These are phyloP conservation scores for Miltochrista miniata DNA, from an alignment of 2,888 invertebrate species.

Conservation along the genomic window DNA sequence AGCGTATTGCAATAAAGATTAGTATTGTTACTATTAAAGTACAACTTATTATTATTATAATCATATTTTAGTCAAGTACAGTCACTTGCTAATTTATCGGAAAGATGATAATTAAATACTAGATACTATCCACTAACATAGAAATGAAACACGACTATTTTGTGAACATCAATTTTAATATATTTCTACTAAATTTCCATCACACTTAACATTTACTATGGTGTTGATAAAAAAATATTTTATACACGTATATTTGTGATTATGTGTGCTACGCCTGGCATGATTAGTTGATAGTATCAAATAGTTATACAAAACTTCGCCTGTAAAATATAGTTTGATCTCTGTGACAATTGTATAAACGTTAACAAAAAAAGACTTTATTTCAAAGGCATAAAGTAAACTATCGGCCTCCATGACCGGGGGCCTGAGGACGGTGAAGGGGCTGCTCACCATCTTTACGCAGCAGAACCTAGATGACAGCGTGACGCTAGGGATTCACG, in stretches of 20 bases:
- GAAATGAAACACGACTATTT: background rate
- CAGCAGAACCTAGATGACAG: too few species aligned
- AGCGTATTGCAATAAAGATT: constrained; percentile 44
- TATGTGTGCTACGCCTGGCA: too few species aligned
- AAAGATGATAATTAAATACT: constrained; percentile 14
- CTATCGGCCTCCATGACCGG: too few species aligned
- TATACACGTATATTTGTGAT: too few species aligned
- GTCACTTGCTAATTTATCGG: constrained; percentile 32
- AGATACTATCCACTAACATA: constrained; percentile 24
- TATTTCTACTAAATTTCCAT: background rate
- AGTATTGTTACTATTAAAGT: too few species aligned
- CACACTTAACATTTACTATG: background rate
- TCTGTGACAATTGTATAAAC: too few species aligned
- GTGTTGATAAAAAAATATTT: background rate
- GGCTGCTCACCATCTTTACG: too few species aligned
- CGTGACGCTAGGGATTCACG: too few species aligned
- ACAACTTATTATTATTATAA: constrained; percentile 22
- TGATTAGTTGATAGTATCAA: constrained; percentile 22
- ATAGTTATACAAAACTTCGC: constrained; percentile 20
- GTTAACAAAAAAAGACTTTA: too few species aligned
- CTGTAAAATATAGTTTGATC: too few species aligned
- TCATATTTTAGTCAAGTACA: constrained; percentile 26
- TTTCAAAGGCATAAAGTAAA: too few species aligned
- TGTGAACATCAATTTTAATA: background rate
- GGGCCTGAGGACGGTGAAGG: too few species aligned